A percentile compares a stretch with the other conserved stretches of the same genome.
Conservation (phyloP, 1,140 invertebrate species). For the Drosophila sucinea region DNA sequence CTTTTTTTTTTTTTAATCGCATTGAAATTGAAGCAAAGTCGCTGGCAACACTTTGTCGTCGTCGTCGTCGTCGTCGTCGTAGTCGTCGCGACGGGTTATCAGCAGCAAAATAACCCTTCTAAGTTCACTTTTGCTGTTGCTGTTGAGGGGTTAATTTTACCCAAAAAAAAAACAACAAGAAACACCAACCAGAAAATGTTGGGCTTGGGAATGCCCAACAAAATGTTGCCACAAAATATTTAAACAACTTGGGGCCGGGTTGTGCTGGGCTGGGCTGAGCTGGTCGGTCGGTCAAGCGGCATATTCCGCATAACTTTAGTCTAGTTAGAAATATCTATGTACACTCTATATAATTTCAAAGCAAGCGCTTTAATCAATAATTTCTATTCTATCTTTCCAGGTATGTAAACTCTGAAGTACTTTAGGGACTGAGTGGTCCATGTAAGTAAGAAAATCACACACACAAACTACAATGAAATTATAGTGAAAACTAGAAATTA, state of each 20-base stretch:
- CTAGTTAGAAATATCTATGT: background rate
- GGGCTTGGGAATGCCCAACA: constrained; percentile 26
- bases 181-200: background rate
- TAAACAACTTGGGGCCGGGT: constrained; percentile 13
- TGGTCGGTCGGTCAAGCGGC: background rate
- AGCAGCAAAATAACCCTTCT: constrained; percentile 37
- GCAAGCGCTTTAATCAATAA: constrained; percentile 1
- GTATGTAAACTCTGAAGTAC: background rate
- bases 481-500: too few relatives aligned
- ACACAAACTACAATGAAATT: too few relatives aligned
- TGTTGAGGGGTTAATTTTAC: constrained; percentile 39
- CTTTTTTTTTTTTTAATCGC: constrained; percentile 36
- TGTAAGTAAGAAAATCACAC: constrained; percentile 2
- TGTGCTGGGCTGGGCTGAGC: background rate
- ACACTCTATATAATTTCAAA: background rate
- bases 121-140: background rate
- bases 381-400: background rate
- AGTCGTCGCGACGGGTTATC: constrained; percentile 22
- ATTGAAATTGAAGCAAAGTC: constrained; percentile 48
- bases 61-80: constrained; percentile 18
- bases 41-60: constrained; percentile 38
- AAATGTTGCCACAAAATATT: constrained; percentile 55
- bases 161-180: background rate
- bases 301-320: background rate
- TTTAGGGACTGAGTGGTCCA: background rate